These are phyloP conservation scores for Myiothlypis coronata DNA, from an alignment of 2,797 vertebrate species.

Conservation along the genomic window DNA sequence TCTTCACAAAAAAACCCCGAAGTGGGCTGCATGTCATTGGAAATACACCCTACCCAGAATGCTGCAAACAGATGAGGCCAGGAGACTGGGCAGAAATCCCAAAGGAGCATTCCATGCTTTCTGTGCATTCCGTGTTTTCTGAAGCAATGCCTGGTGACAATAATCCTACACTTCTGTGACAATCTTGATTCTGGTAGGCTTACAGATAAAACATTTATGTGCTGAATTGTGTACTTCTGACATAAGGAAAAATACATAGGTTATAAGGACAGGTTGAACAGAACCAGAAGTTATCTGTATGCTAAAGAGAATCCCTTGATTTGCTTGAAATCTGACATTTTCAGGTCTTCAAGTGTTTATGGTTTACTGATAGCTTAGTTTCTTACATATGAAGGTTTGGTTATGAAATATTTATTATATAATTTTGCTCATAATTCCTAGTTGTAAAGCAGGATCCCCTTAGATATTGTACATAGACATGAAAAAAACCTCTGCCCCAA, in stretches of 20 bases:
- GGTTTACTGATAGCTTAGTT: not conserved
- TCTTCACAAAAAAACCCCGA: not conserved
- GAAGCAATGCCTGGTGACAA: not conserved
- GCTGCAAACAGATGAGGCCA: not conserved
- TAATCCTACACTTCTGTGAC: not conserved
- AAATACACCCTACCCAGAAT: not conserved
- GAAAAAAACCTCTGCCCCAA: not conserved
- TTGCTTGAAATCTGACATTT: not conserved
- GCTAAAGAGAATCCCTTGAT: not conserved
- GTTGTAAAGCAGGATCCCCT: not conserved
- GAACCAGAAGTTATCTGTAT: not conserved
- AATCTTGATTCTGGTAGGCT: not conserved
- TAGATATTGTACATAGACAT: not conserved
- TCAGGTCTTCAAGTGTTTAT: not conserved
- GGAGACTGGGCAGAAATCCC: not conserved
- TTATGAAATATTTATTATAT: not conserved
- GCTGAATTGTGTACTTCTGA: not conserved
- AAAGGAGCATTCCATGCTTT: not conserved
- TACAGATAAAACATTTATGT: not conserved
- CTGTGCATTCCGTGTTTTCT: not conserved
- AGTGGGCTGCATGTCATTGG: accelerated
- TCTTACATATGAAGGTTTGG: not conserved
- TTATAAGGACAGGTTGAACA: not conserved
- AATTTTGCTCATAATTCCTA: not conserved
- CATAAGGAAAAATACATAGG: not conserved